phyloP scores from a whole-genome alignment of 2,113 vertebrate species.

The Podarcis raffonei region DNA sequence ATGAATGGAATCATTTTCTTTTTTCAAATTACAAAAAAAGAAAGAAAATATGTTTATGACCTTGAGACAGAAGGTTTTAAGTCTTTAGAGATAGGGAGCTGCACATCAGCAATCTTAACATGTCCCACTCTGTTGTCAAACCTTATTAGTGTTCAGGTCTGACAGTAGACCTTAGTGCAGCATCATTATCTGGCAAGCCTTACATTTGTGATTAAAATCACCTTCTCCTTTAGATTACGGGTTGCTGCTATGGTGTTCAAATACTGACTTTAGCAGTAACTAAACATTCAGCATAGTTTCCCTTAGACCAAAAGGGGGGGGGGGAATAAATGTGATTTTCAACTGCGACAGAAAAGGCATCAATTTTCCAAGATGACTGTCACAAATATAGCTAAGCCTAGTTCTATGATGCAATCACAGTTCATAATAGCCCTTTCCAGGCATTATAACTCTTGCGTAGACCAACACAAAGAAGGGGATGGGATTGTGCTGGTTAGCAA shows the following conservation, averaged over 20 bases:
- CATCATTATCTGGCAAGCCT: slow-evolving; percentile 50
- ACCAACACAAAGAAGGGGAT: too few relatives aligned
- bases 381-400: neutral
- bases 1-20: neutral
- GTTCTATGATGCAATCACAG: too few relatives aligned
- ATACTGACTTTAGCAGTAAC: neutral
- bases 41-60: neutral
- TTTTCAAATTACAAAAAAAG: neutral
- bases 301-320: slow-evolving; percentile 39
- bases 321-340: neutral
- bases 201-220: slow-evolving; percentile 57
- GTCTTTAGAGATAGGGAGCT: slow-evolving; percentile 36
- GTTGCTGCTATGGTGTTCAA: slow-evolving; percentile 48
- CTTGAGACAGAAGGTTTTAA: slow-evolving; percentile 28
- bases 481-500: too few relatives aligned
- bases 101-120: slow-evolving; percentile 40
- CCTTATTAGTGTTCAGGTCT: slow-evolving; percentile 52
- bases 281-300: slow-evolving; percentile 18
- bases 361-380: slow-evolving; percentile 21
- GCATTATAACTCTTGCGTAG: too few relatives aligned
- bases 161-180: slow-evolving; percentile 39
- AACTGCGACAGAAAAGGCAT: neutral
- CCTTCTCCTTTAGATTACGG: slow-evolving; percentile 24
- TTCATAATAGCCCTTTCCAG: too few relatives aligned
- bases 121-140: slow-evolving; percentile 39